A percentile compares a stretch with the other conserved stretches of the same genome.
Conservation (phyloP, 2,888 invertebrate species). For the Acronicta alni region DNA sequence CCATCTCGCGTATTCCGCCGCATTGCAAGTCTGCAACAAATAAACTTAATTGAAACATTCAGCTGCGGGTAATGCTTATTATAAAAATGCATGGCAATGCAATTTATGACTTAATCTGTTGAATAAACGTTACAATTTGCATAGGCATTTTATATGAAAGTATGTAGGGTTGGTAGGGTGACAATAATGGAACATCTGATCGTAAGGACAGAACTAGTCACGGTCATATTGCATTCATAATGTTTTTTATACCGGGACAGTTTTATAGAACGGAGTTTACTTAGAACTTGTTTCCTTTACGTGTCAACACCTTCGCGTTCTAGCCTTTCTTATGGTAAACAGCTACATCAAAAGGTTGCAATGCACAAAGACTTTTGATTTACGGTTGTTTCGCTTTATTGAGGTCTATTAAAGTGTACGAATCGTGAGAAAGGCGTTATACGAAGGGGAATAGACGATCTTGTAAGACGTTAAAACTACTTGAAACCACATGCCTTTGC, state of each 20-base stretch:
- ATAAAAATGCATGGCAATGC: conserved; percentile 41
- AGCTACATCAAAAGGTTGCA: conserved; percentile 80
- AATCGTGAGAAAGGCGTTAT: conserved; percentile 84
- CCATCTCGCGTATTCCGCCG: conserved; percentile 92
- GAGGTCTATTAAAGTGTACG: conserved; percentile 81
- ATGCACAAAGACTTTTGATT: conserved; percentile 83
- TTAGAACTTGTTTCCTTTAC: conserved; percentile 80
- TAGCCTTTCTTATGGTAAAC: conserved; percentile 86
- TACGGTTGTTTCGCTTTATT: conserved; percentile 83
- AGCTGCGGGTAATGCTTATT: conserved; percentile 13
- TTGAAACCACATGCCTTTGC: not conserved
- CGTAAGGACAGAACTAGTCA: conserved; percentile 70
- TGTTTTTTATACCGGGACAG: conserved; percentile 50
- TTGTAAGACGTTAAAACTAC: conserved; percentile 69
- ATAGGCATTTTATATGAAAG: conserved; percentile 40
- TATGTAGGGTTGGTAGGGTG: conserved; percentile 60
- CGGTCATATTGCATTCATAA: conserved; percentile 67
- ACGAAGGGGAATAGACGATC: conserved; percentile 72
- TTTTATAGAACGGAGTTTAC: conserved; percentile 51
- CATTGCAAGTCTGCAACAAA: conserved; percentile 91
- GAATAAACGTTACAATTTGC: conserved; percentile 55
- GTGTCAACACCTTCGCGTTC: conserved; percentile 87
- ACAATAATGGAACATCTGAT: conserved; percentile 69
- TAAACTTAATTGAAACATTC: conserved; percentile 57
- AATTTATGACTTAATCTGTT: conserved; percentile 65